phyloP scores from a whole-genome alignment of 2,888 invertebrate species.

The Hirtodrosophila histrioides region DNA sequence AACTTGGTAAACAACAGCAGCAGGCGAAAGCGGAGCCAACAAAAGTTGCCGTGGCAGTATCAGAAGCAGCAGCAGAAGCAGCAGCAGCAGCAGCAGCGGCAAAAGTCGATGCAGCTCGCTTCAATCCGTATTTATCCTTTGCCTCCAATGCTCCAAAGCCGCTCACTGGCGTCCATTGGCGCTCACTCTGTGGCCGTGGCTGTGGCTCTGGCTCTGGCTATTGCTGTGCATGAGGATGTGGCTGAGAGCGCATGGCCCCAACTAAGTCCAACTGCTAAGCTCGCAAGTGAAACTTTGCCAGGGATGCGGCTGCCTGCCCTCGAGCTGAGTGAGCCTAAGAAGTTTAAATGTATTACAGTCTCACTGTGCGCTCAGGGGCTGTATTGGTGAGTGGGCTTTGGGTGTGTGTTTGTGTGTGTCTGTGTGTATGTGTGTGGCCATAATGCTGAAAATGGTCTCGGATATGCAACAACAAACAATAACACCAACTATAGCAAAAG shows the following conservation, averaged over 20 bases:
- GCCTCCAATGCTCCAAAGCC: constrained; percentile 43
- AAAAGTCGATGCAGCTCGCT: constrained; percentile 70
- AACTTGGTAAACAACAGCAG: constrained; percentile 74
- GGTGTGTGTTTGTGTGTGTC: constrained; percentile 21
- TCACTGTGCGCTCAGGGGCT: constrained; percentile 14
- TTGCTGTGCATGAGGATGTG: constrained; percentile 35
- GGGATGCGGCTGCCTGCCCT: constrained; percentile 39
- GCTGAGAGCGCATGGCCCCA: constrained; percentile 34
- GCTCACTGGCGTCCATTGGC: constrained; percentile 46
- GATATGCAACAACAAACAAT: constrained; percentile 68
- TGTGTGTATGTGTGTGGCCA: constrained; percentile 44
- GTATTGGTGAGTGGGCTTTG: constrained; percentile 12
- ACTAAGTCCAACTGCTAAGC: constrained; percentile 54
- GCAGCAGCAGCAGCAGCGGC: constrained; percentile 14
- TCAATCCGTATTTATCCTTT: constrained; percentile 79
- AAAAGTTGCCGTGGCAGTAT: constrained; percentile 59
- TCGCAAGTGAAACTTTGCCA: constrained; percentile 48
- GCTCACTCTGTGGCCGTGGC: constrained; percentile 11
- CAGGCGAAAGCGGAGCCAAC: constrained; percentile 43
- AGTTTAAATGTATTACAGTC: constrained; percentile 73
- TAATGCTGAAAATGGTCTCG: constrained; percentile 67
- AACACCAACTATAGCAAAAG: constrained; percentile 55
- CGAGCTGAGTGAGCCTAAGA: constrained; percentile 52
- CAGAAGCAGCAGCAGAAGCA: constrained; percentile 9
- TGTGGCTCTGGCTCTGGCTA: constrained; percentile 12